Conservation (phyloP, 2,888 invertebrate genomes). For the Acrobasis consociella region DNA sequence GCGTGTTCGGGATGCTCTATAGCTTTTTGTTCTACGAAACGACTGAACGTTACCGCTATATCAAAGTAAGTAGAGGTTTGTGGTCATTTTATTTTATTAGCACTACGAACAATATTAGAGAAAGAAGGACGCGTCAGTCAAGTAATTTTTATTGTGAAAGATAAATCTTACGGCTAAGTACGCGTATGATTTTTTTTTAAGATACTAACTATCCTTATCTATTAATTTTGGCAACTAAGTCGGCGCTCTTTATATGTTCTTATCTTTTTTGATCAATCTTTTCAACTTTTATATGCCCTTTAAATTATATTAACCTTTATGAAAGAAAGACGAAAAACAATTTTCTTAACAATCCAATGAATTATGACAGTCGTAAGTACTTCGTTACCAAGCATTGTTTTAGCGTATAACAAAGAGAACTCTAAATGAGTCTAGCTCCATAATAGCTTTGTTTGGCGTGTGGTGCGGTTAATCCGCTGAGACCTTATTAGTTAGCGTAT, state of each 20-base stretch:
- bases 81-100: too few species aligned
- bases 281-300: background rate
- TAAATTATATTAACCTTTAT: background rate
- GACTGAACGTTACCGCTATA: constrained; percentile 55
- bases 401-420: background rate
- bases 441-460: background rate
- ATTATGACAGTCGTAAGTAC: background rate
- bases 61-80: constrained; percentile 51
- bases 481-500: background rate
- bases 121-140: too few species aligned
- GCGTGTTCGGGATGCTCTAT: constrained; percentile 64
- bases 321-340: background rate
- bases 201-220: too few species aligned
- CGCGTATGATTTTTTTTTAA: too few species aligned
- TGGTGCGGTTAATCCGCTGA: background rate
- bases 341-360: background rate
- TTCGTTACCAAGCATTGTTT: background rate
- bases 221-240: too few species aligned
- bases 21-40: constrained; percentile 60
- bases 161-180: too few species aligned
- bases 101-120: too few species aligned
- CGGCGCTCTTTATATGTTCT: too few species aligned
- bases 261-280: too few species aligned
- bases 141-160: too few species aligned
- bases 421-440: background rate